Evolutionary conservation across 2,113 vertebrate genomes (phyloP).

Genomic region (Epinephelus lanceolatus): DNA sequence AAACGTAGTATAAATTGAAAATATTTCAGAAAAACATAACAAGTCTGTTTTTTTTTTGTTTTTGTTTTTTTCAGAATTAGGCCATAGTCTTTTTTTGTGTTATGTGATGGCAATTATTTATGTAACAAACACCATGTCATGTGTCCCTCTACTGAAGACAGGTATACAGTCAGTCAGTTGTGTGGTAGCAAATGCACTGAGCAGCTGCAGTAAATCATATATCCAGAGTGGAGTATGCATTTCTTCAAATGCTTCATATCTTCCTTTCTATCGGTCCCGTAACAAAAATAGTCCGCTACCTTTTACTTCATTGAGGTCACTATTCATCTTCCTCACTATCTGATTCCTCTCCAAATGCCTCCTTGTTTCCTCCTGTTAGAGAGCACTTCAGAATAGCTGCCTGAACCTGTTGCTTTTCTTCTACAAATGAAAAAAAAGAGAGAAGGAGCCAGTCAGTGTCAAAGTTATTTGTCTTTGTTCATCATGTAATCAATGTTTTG

Average conservation of each 20-base stretch:
- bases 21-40: constrained; percentile 5
- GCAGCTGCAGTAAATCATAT: background rate
- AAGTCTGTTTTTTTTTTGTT: background rate
- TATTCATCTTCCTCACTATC: constrained; percentile 73
- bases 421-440: constrained; percentile 75
- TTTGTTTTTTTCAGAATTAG: background rate
- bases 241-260: background rate
- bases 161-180: background rate
- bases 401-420: constrained; percentile 85
- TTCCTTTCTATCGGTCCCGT: background rate
- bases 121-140: background rate
- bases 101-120: background rate
- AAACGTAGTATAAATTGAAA: constrained; percentile 10
- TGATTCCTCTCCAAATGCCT: constrained; percentile 75
- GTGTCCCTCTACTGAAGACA: background rate
- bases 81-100: background rate
- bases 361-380: constrained; percentile 64
- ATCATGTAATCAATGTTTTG: background rate
- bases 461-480: background rate
- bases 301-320: constrained; percentile 28
- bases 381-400: constrained; percentile 87
- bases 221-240: background rate
- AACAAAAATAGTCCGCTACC: background rate
- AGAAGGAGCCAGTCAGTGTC: background rate
- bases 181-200: background rate